Evolutionary conservation across 1,140 invertebrate species (phyloP).

Genomic region (Leguminivora glycinivorella): DNA sequence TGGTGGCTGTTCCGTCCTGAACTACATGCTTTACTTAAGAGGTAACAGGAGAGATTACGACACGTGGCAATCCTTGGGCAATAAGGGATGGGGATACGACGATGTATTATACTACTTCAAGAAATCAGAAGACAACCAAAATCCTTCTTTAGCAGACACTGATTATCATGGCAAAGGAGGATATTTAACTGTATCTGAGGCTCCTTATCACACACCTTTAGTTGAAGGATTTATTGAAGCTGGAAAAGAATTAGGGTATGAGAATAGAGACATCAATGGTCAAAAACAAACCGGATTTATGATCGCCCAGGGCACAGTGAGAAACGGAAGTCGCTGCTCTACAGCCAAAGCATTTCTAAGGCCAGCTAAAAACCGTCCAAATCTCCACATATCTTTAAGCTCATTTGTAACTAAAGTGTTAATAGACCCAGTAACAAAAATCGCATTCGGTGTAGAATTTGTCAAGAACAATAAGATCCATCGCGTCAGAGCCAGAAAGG

Average conservation of each 20-base stretch:
- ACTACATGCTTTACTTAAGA: conserved; percentile 98
- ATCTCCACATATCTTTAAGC: conserved; percentile 92
- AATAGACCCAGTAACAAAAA: conserved; percentile 80
- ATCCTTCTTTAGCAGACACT: conserved; percentile 88
- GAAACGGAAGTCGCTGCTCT: conserved; percentile 93
- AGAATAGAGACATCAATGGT: conserved; percentile 95
- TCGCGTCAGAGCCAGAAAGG: conserved; percentile 82
- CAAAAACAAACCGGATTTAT: conserved; percentile 93
- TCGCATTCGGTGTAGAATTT: background rate
- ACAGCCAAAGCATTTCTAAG: conserved; percentile 94
- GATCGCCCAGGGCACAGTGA: conserved; percentile 89
- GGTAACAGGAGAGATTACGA: conserved; percentile 97
- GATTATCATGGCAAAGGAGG: conserved; percentile 89
- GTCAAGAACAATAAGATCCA: conserved; percentile 85
- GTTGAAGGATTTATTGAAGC: conserved; percentile 92
- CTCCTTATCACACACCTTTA: conserved; percentile 90
- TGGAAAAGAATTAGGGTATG: conserved; percentile 93
- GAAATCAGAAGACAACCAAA: conserved; percentile 93
- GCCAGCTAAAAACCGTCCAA: conserved; percentile 88
- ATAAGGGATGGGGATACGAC: conserved; percentile 94
- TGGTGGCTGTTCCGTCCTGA: conserved; percentile 86
- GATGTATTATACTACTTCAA: conserved; percentile 94
- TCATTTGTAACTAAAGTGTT: conserved; percentile 90
- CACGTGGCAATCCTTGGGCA: conserved; percentile 93
- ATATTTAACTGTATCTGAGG: conserved; percentile 91